A percentile compares a stretch with the other conserved stretches of the same genome.
Conservation (phyloP, 2,888 invertebrate species). For the Phyto melanocephala region DNA sequence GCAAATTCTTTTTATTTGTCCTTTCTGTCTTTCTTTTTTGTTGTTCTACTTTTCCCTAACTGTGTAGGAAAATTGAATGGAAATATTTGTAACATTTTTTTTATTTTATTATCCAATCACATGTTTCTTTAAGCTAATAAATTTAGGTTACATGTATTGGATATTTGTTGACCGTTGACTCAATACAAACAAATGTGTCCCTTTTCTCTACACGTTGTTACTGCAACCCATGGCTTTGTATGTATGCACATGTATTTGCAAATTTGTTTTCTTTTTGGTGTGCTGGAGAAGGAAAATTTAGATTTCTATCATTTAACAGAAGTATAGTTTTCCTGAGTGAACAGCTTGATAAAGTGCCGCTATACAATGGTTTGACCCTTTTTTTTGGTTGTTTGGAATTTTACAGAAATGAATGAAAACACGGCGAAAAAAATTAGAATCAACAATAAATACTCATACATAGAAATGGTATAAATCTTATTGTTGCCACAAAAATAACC, state of each 20-base stretch:
- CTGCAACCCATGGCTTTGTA: background rate
- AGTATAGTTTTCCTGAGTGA: constrained; percentile 15
- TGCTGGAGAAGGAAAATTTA: background rate
- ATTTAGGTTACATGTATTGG: background rate
- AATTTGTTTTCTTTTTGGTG: background rate
- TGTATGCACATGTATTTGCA: background rate
- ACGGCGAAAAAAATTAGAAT: background rate
- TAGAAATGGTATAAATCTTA: constrained; percentile 1
- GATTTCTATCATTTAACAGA: constrained; percentile 10
- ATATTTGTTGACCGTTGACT: background rate
- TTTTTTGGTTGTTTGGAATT: background rate
- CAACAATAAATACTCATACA: background rate
- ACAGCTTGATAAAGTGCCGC: constrained; percentile 9
- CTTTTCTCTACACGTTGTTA: background rate
- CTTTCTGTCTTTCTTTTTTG: background rate
- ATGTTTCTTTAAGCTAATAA: background rate
- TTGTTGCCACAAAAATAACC: background rate
- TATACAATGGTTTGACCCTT: background rate
- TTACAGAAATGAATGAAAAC: background rate
- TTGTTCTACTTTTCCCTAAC: no score
- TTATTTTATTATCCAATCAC: background rate
- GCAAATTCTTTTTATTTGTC: background rate
- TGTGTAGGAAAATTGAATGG: background rate
- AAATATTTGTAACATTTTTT: background rate
- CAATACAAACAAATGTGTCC: background rate